These are phyloP conservation scores for Drosophila nebulosa DNA, from an alignment of 1,140 invertebrate genomes.

Conservation along the genomic window DNA sequence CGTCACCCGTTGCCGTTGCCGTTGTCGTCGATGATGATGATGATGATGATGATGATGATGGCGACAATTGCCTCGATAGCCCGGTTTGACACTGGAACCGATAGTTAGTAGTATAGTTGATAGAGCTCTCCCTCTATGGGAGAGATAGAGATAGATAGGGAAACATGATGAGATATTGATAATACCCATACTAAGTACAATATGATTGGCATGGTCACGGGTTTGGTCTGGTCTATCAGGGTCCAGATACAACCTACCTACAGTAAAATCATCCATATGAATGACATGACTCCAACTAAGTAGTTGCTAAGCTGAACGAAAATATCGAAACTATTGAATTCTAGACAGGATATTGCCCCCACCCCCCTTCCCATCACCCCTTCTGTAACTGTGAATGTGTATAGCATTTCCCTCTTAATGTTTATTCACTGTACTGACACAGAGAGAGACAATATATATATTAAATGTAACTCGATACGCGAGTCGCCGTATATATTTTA, in stretches of 20 bases:
- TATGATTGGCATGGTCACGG: not conserved
- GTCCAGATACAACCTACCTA: not conserved
- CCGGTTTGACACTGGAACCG: not conserved
- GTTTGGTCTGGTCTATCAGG: not conserved
- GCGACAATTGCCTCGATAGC: not conserved
- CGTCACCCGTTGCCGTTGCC: slow-evolving; percentile 24
- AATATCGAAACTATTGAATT: too few relatives aligned
- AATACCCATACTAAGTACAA: not conserved
- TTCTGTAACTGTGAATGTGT: too few relatives aligned
- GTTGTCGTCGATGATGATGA: slow-evolving; percentile 24
- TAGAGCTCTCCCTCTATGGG: not conserved
- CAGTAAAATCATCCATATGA: not conserved
- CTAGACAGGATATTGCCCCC: too few relatives aligned
- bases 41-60: slow-evolving; percentile 8
- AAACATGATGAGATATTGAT: not conserved
- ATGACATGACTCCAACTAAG: too few relatives aligned
- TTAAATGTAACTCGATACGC: too few relatives aligned
- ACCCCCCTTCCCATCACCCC: too few relatives aligned
- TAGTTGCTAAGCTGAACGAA: too few relatives aligned
- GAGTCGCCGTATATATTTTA: too few relatives aligned
- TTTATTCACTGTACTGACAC: too few relatives aligned
- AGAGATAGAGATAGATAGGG: not conserved
- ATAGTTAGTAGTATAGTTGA: not conserved
- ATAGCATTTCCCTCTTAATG: too few relatives aligned
- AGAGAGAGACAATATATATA: too few relatives aligned